Evolutionary conservation across 1,140 invertebrate genomes (phyloP).

Genomic region (Dufourea novaeangliae): DNA sequence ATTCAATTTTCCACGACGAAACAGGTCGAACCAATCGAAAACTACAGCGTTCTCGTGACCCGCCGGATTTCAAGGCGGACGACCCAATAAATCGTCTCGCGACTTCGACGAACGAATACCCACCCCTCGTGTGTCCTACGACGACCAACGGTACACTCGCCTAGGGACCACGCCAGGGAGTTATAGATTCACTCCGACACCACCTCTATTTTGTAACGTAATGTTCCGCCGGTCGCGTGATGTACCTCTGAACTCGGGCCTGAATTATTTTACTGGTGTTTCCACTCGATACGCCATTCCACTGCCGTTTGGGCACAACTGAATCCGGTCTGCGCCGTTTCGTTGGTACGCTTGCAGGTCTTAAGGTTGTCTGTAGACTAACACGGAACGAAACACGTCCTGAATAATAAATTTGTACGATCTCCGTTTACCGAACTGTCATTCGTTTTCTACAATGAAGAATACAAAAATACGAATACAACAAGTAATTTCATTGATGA

Average conservation of each 20-base stretch:
- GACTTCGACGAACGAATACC: not conserved
- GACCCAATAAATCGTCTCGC: slow-evolving; percentile 17
- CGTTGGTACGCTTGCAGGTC: too few relatives aligned
- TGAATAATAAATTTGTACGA: too few relatives aligned
- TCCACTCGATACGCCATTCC: not conserved
- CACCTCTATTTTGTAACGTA: not conserved
- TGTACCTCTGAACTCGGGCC: not conserved
- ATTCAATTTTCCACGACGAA: slow-evolving; percentile 29
- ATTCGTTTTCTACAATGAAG: too few relatives aligned
- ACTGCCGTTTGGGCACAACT: too few relatives aligned
- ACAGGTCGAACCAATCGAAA: slow-evolving; percentile 5
- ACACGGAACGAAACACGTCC: too few relatives aligned
- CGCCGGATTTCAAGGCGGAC: not conserved
- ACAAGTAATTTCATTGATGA: too few relatives aligned
- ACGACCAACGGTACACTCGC: not conserved
- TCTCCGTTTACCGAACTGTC: too few relatives aligned
- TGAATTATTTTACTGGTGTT: not conserved
- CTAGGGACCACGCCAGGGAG: not conserved
- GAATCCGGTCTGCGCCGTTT: too few relatives aligned
- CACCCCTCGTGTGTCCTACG: not conserved
- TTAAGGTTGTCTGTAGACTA: too few relatives aligned
- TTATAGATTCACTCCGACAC: not conserved
- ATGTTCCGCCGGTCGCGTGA: not conserved
- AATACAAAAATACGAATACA: too few relatives aligned
- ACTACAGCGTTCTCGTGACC: not conserved